Evolutionary conservation across 2,797 vertebrate species (phyloP).

Genomic region (Varecia variegata): DNA sequence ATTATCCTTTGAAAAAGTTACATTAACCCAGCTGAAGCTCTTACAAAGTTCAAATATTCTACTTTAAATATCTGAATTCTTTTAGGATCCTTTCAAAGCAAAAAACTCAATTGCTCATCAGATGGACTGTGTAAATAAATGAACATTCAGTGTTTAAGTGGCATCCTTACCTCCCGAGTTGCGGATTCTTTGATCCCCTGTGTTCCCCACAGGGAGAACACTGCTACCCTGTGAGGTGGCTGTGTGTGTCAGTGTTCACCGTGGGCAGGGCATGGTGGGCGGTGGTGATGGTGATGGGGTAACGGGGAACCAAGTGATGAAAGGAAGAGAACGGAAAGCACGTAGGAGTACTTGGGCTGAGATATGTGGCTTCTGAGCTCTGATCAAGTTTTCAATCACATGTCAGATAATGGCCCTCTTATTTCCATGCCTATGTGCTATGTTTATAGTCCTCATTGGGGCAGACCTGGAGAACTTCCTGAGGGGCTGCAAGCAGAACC

Average conservation of each 20-base stretch:
- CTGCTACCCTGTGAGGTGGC: not conserved
- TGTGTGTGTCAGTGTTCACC: not conserved
- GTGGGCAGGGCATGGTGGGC: not conserved
- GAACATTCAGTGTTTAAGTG: not conserved
- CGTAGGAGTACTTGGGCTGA: not conserved
- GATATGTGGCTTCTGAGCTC: not conserved
- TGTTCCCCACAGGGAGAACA: not conserved
- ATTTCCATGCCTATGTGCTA: not conserved
- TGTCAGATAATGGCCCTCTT: not conserved
- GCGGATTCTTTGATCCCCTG: not conserved
- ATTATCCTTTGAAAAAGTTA: not conserved
- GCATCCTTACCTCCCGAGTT: not conserved
- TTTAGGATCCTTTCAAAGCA: not conserved
- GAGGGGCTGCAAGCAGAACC: not conserved
- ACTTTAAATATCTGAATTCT: not conserved
- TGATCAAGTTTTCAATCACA: constrained; percentile 27
- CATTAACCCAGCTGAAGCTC: not conserved
- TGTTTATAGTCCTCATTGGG: not conserved
- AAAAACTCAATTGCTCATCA: not conserved
- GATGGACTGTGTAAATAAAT: not conserved
- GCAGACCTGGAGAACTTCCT: not conserved
- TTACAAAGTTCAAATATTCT: not conserved
- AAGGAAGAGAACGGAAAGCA: not conserved
- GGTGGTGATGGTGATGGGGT: not conserved
- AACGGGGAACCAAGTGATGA: not conserved